These are phyloP conservation scores for Gopherus evgoodei DNA, from an alignment of 2,113 vertebrate species.

Conservation along the genomic window DNA sequence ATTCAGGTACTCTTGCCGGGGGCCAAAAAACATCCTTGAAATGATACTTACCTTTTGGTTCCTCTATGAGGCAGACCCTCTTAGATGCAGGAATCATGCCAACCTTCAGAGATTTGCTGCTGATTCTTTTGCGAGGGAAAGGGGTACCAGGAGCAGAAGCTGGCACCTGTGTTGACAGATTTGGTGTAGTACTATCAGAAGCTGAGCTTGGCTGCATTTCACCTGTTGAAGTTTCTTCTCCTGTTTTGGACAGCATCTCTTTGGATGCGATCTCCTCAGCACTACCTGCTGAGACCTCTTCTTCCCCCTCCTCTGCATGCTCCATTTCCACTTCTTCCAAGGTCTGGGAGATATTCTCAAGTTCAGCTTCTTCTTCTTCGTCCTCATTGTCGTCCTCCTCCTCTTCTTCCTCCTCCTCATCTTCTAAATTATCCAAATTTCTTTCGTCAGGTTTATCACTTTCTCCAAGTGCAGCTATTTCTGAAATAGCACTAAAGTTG, in stretches of 20 bases:
- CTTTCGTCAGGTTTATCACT: background rate
- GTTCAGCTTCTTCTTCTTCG: conserved; percentile 57
- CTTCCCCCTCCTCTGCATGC: conserved; percentile 56
- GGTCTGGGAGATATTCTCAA: conserved; percentile 43
- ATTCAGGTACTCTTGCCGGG: background rate
- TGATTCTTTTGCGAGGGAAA: conserved; percentile 80
- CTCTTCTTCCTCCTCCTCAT: conserved; percentile 44
- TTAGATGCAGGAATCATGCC: conserved; percentile 83
- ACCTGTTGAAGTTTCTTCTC: background rate
- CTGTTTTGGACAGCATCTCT: background rate
- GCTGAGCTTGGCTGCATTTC: conserved; percentile 18
- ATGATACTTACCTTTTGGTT: conserved; percentile 75
- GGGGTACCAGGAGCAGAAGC: conserved; percentile 42
- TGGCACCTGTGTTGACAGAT: conserved; percentile 60
- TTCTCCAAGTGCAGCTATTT: background rate
- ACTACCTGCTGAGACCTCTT: conserved; percentile 66
- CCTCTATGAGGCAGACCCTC: conserved; percentile 82
- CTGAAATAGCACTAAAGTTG: conserved; percentile 45
- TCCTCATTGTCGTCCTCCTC: conserved; percentile 46
- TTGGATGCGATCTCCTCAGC: conserved; percentile 36
- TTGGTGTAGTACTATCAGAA: conserved; percentile 37
- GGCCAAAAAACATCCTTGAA: background rate
- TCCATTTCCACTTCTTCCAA: conserved; percentile 54
- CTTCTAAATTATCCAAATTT: background rate
- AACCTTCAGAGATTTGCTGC: conserved; percentile 82